A percentile compares a stretch with the other conserved stretches of the same genome.
phyloP scores from a whole-genome alignment of 2,888 invertebrate genomes.

The Syrphus vitripennis region DNA sequence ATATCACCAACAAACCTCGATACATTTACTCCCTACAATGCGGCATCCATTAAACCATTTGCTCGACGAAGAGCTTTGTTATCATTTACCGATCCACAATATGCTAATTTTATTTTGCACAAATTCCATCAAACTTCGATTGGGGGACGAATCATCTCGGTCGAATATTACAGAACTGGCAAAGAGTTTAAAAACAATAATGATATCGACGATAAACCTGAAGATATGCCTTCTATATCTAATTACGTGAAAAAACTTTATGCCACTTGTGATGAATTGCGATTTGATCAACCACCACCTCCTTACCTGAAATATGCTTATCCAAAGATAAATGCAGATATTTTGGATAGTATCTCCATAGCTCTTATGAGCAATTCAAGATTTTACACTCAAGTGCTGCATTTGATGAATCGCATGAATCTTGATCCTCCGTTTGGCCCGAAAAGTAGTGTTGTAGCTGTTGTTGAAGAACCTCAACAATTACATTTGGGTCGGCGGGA shows the following conservation, averaged over 20 bases:
- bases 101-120: slow-evolving; percentile 34
- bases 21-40: slow-evolving; percentile 16
- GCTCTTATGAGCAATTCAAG: slow-evolving; percentile 88
- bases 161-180: slow-evolving; percentile 28
- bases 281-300: slow-evolving; percentile 89
- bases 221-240: slow-evolving; percentile 81
- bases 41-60: slow-evolving; percentile 30
- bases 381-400: slow-evolving; percentile 92
- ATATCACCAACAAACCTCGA: slow-evolving; percentile 17
- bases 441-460: slow-evolving; percentile 47
- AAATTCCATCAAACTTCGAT: slow-evolving; percentile 46
- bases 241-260: slow-evolving; percentile 83
- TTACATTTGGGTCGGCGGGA: slow-evolving; percentile 52
- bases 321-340: slow-evolving; percentile 88
- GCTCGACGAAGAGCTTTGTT: slow-evolving; percentile 48
- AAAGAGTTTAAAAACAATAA: neutral
- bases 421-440: slow-evolving; percentile 90
- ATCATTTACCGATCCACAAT: slow-evolving; percentile 42
- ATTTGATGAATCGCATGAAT: slow-evolving; percentile 98
- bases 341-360: slow-evolving; percentile 89
- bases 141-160: slow-evolving; percentile 33
- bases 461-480: neutral
- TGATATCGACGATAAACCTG: neutral
- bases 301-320: slow-evolving; percentile 90
- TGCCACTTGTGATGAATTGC: slow-evolving; percentile 83